Evolutionary conservation across 2,888 invertebrate genomes (phyloP), one percentile per base, ranked within the genome.

Genomic region (Drosophila nr. medialis): DNA sequence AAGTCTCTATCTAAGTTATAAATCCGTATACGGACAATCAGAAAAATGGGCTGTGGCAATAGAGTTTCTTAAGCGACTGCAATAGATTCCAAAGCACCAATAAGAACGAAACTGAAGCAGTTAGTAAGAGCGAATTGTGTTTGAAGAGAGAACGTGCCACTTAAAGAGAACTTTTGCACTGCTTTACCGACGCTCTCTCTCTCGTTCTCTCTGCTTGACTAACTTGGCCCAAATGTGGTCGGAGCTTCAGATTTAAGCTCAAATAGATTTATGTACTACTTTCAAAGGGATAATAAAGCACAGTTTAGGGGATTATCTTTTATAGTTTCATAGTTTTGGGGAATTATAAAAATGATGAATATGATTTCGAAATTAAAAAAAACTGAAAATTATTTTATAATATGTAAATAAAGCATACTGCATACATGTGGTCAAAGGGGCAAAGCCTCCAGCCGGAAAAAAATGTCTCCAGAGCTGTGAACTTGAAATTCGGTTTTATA

Each of bases 1-100:
- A n/a, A 18, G 6, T n/a, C 11, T 30, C 1, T 2, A n/a, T 5
- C n/a, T n/a, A n/a, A 38, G n/a, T 15, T 4, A 2, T 2, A 45
- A 53, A 62, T 56, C 36, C 24, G 30, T 29, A 27, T 49, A 36
- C n/a, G 34, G 34, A 32, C 21, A 50, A 36, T 40, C 49, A 34
- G 62, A 74, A 45, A 77, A 73, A 71, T 73, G 82, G 79, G 80
- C 60, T 69, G 82, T 71, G 63, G n/a, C 71, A 68, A 64, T 79
- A 53, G 55, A 40, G 45, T 72, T 64, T 50, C 54, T 68, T 64
- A 29, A 40, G 60, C 48, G 45, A 59, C 13, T 49, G 34, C 48
- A 42, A 63, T 60, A 48, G 2, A 13, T 32, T 13, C 27, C 40
- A 49, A 81, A 76, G 72, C 82, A 78, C 79, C 80, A 81, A 80